These are phyloP conservation scores for Odontomyia ornata DNA, from an alignment of 2,888 invertebrate species.

Conservation along the genomic window DNA sequence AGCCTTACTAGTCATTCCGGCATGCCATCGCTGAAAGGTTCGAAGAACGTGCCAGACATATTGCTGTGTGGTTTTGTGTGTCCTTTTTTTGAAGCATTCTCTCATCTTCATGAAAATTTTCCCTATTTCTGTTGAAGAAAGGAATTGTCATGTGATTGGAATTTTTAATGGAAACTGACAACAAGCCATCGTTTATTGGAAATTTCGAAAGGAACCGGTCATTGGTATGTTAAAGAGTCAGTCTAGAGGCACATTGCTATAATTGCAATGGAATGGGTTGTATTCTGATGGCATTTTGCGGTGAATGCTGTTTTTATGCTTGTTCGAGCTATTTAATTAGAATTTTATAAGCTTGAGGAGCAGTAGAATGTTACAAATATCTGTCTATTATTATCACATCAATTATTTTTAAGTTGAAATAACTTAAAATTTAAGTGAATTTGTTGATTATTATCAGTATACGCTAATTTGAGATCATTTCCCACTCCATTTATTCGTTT, in stretches of 20 bases:
- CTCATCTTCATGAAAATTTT: constrained; percentile 1
- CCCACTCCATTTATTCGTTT: too few species aligned
- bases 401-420: too few species aligned
- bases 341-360: too few species aligned
- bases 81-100: neutral
- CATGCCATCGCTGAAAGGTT: neutral
- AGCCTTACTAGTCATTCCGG: neutral
- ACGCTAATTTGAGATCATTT: too few species aligned
- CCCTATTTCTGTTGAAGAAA: neutral
- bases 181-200: neutral
- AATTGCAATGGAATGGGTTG: too few species aligned
- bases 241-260: neutral
- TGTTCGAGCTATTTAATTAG: too few species aligned
- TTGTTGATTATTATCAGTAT: too few species aligned
- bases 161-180: constrained; percentile 6
- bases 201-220: neutral
- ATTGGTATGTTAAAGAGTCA: neutral
- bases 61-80: neutral
- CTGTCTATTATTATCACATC: too few species aligned
- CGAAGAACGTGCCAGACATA: constrained; percentile 7
- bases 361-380: too few species aligned
- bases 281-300: too few species aligned
- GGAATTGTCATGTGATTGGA: constrained; percentile 25
- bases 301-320: too few species aligned
- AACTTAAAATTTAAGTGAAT: too few species aligned